phyloP scores from a whole-genome alignment of 1,140 invertebrate species.

The Platorchestia sp. region DNA sequence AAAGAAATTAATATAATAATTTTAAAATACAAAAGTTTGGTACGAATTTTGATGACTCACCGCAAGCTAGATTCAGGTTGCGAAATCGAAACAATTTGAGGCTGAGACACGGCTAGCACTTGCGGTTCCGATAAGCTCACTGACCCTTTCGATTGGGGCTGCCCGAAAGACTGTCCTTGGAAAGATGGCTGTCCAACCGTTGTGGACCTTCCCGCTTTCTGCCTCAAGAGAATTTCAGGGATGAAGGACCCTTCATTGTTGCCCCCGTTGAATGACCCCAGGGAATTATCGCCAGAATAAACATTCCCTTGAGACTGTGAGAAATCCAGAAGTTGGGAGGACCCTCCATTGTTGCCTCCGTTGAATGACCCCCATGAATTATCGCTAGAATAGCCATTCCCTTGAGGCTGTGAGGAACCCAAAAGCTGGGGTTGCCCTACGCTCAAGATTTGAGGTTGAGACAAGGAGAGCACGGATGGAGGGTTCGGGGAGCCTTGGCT shows the following conservation, averaged over 20 bases:
- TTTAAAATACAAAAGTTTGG: background rate
- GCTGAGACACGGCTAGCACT: background rate
- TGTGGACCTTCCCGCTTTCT: background rate
- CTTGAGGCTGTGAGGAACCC: background rate
- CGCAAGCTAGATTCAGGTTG: background rate
- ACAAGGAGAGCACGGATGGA: background rate
- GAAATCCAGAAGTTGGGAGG: background rate
- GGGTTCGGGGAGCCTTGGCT: constrained; percentile 8
- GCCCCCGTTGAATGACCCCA: background rate
- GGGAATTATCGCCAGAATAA: background rate
- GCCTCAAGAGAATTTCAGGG: background rate
- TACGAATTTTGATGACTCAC: background rate
- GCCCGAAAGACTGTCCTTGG: background rate
- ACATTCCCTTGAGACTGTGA: background rate
- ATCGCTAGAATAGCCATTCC: background rate
- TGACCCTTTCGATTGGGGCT: constrained; percentile 16
- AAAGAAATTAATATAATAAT: background rate
- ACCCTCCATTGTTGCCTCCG: background rate
- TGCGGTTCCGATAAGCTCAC: background rate
- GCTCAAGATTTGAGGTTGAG: constrained; percentile 25
- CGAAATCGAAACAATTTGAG: background rate
- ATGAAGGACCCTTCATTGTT: background rate
- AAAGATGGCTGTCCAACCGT: background rate
- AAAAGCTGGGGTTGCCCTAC: background rate
- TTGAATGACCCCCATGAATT: background rate